Conservation (phyloP, 1,140 invertebrate species). For the Cecropterus lyciades region DNA sequence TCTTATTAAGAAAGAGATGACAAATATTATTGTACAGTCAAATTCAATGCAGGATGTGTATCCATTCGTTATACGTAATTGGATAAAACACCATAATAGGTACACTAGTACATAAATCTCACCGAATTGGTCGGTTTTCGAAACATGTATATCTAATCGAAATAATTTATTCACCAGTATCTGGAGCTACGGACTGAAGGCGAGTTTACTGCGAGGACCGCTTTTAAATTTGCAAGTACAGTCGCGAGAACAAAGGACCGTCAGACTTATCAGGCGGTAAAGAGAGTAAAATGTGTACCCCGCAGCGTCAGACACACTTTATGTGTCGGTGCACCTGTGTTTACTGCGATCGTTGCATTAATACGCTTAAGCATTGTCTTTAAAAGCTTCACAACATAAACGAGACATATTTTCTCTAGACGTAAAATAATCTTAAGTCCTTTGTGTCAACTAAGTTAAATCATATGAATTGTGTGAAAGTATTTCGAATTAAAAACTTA, state of each 20-base stretch:
- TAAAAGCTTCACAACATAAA: not conserved
- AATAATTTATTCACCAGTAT: not conserved
- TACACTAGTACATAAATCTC: not conserved
- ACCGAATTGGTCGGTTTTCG: not conserved
- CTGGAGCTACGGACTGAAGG: not conserved
- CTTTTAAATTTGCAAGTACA: slow-evolving; percentile 1
- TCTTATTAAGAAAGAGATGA: too few relatives aligned
- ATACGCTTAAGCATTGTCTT: not conserved
- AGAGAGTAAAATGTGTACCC: slow-evolving; percentile 1
- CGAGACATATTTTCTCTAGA: too few relatives aligned
- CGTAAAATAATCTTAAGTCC: too few relatives aligned
- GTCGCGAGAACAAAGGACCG: slow-evolving; percentile 1
- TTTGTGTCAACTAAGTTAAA: too few relatives aligned
- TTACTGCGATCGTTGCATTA: not conserved
- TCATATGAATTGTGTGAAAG: too few relatives aligned
- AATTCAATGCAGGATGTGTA: too few relatives aligned
- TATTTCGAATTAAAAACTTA: too few relatives aligned
- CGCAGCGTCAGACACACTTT: not conserved
- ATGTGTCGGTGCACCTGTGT: slow-evolving; percentile 1
- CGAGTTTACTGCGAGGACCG: not conserved
- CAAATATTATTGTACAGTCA: too few relatives aligned
- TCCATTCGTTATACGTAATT: too few relatives aligned
- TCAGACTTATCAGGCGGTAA: slow-evolving; percentile 1
- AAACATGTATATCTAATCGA: not conserved
- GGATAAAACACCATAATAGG: too few relatives aligned